Evolutionary conservation across 2,888 invertebrate species (phyloP).

Genomic region (Ochropacha duplaris): DNA sequence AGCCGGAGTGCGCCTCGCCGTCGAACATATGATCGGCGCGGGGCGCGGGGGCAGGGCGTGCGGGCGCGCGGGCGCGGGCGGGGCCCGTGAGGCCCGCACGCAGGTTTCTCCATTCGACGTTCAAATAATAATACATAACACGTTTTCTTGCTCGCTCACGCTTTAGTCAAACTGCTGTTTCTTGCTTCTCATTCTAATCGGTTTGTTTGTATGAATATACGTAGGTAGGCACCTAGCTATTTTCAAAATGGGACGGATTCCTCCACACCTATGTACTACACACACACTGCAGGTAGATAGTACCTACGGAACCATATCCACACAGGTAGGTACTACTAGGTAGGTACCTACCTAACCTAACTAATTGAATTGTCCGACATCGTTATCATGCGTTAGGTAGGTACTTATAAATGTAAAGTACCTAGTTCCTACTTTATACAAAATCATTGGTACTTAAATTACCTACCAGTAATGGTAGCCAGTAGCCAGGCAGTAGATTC

Average conservation of each 20-base stretch:
- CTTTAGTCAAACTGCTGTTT: slow-evolving; percentile 40
- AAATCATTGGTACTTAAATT: neutral
- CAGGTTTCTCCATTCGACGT: slow-evolving; percentile 78
- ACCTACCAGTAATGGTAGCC: neutral
- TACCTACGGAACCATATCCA: neutral
- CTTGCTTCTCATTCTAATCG: slow-evolving; percentile 51
- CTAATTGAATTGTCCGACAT: neutral
- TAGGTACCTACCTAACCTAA: no score
- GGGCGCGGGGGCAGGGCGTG: slow-evolving; percentile 57
- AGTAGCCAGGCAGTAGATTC: no score
- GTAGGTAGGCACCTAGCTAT: slow-evolving; percentile 15
- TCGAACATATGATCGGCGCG: slow-evolving; percentile 80
- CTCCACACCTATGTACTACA: neutral
- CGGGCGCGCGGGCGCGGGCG: no score
- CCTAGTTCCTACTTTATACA: neutral
- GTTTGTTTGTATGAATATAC: slow-evolving; percentile 41
- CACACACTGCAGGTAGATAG: neutral
- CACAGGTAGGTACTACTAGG: neutral
- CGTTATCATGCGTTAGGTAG: neutral
- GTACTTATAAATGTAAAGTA: neutral
- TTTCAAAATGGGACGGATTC: neutral
- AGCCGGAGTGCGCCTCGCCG: slow-evolving; percentile 53
- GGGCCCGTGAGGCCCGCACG: slow-evolving; percentile 77
- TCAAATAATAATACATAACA: slow-evolving; percentile 76
- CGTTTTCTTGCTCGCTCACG: slow-evolving; percentile 70